Evolutionary conservation across 2,888 invertebrate species (phyloP), one percentile per base, ranked within the genome.

Genomic region (Coecobrya sp.): DNA sequence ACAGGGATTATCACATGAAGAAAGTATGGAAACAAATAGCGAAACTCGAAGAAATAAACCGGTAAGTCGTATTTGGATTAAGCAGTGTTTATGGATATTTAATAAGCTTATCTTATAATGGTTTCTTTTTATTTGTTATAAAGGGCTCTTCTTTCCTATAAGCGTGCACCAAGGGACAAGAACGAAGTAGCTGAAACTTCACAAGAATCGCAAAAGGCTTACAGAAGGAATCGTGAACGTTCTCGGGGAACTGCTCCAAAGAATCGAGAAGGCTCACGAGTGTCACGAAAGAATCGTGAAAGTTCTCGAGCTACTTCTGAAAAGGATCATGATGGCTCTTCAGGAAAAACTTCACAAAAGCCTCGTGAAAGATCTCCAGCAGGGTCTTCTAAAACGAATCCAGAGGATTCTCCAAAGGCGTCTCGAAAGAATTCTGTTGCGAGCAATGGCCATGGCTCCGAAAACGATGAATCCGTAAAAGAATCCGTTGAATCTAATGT

Each of bases 1-100:
- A 91, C 86, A 73, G 93, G 19, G 93, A 91, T 25, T 89, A 91
- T 70, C 93, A 93, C 45, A 36, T 89, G 30, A 81, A 36, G 11
- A 91, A 93, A 86, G 91, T 91, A 27, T 70, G 62, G 65, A 84
- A 93, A 22, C 86, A 93, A 19, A 68, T 93, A 3, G 22, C 79
- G n/a, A 76, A 84, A 16, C 49, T 93, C 19, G 91, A 91, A 19
- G 70, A 91, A 25, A 36, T 93, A 0, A 93, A 93, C n/a, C 84
- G 70, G 88, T 62, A 62, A 62, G 25, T n/a, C n/a, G n/a, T n/a
- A 62, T 19, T 19, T 8, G 13, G 16, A 55, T 55, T 3, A 59
- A 59, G n/a, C 19, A 16, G 55, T 16, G 7, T 59, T 19, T n/a
- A 59, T 59, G 19, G 42, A 42, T 42, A 7, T 42, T 42, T 42